Percentiles rank a stretch among this genome's conserved stretches.
Conservation (phyloP, 2,797 vertebrate species). For the Microctenopoma stevenorrisi region DNA sequence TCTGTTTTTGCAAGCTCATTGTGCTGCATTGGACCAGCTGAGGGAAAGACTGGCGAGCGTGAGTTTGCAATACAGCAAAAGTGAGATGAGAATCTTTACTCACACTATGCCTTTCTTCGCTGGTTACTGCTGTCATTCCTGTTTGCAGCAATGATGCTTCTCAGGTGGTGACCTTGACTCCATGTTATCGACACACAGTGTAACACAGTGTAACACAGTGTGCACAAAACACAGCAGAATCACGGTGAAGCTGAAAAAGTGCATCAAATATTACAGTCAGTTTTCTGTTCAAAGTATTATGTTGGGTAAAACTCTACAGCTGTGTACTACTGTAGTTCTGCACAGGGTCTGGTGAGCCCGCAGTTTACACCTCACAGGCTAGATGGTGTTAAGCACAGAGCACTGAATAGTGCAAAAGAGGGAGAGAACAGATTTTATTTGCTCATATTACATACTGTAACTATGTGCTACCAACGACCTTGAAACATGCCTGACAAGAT, state of each 20-base stretch:
- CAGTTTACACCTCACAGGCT: slow-evolving; percentile 41
- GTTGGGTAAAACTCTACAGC: slow-evolving; percentile 19
- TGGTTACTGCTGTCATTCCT: slow-evolving; percentile 15
- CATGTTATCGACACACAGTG: background rate
- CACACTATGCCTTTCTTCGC: slow-evolving; percentile 8
- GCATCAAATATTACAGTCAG: background rate
- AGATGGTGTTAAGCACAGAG: slow-evolving; percentile 41
- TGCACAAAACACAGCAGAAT: slow-evolving; percentile 21
- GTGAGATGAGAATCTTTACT: slow-evolving; percentile 35
- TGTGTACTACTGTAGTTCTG: slow-evolving; percentile 1
- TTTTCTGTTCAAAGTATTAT: background rate
- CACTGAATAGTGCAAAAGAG: background rate
- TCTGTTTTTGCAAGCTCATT: slow-evolving; percentile 67
- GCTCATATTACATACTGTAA: slow-evolving; percentile 9
- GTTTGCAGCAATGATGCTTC: slow-evolving; percentile 48
- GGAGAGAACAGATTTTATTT: background rate
- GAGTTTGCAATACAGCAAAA: slow-evolving; percentile 36
- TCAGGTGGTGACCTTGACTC: slow-evolving; percentile 65
- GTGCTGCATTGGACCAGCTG: slow-evolving; percentile 62
- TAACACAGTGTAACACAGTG: slow-evolving; percentile 22
- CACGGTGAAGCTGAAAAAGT: background rate
- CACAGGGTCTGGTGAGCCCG: slow-evolving; percentile 7
- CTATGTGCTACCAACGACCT: slow-evolving; percentile 24
- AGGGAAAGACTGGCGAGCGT: slow-evolving; percentile 29
- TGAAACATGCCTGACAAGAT: slow-evolving; percentile 7